Evolutionary conservation across 2,113 vertebrate genomes (phyloP).

Genomic region (Pipra filicauda): DNA sequence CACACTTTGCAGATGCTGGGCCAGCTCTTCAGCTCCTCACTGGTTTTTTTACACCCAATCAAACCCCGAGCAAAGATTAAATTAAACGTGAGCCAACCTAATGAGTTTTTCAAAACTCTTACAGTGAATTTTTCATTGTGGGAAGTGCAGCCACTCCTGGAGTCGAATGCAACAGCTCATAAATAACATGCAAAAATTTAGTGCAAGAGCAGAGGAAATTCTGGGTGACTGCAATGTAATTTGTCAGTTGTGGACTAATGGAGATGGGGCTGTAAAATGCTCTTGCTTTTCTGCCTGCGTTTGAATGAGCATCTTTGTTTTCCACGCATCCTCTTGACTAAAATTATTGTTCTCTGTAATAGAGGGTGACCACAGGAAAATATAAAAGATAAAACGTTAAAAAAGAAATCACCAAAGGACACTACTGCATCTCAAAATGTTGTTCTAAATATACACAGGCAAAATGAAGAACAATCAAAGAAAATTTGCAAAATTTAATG

Average conservation of each 20-base stretch:
- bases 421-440: not conserved
- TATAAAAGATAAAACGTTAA: not conserved
- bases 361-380: not conserved
- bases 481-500: not conserved
- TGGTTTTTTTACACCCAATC: not conserved
- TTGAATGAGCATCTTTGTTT: not conserved
- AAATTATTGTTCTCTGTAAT: not conserved
- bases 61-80: not conserved
- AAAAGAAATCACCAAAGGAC: not conserved
- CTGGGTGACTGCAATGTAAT: not conserved
- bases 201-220: not conserved
- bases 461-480: not conserved
- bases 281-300: not conserved
- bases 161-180: not conserved
- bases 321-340: not conserved
- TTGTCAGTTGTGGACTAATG: not conserved
- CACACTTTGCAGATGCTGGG: not conserved
- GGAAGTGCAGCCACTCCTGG: not conserved
- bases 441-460: not conserved
- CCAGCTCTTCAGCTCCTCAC: not conserved
- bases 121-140: not conserved
- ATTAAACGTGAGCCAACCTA: not conserved
- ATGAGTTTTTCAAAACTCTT: not conserved
- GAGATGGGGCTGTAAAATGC: not conserved
- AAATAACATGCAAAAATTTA: conserved; percentile 11